Conservation (phyloP, 2,113 vertebrate genomes). For the Ascaphus truei region DNA sequence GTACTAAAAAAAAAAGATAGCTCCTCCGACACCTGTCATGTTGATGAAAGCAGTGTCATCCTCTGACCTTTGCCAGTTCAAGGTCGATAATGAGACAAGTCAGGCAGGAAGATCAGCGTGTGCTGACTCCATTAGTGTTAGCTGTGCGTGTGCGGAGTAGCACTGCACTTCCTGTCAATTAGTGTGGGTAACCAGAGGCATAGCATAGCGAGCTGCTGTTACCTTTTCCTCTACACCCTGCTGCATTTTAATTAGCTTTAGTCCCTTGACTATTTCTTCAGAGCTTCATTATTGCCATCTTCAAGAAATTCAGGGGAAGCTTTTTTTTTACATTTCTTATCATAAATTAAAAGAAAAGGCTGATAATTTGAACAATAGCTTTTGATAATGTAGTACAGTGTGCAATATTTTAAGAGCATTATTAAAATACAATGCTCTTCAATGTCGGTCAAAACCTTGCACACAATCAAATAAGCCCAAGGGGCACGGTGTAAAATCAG, state of each 20-base stretch:
- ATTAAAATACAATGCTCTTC: constrained; percentile 1
- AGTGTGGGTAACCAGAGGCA: constrained; percentile 62
- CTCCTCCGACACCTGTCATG: constrained; percentile 69
- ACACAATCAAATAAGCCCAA: constrained; percentile 23
- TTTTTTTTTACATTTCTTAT: constrained; percentile 50
- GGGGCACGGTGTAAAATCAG: constrained; percentile 28
- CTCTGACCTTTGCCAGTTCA: constrained; percentile 74
- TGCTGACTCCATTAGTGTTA: constrained; percentile 63
- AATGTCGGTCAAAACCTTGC: background rate
- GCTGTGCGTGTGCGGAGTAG: constrained; percentile 52
- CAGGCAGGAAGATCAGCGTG: constrained; percentile 64
- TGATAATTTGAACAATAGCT: constrained; percentile 45
- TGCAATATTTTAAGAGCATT: constrained; percentile 42
- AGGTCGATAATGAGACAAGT: constrained; percentile 78
- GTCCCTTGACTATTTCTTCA: constrained; percentile 65
- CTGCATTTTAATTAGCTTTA: constrained; percentile 81
- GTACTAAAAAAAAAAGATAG: constrained; percentile 63
- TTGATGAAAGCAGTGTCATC: constrained; percentile 64
- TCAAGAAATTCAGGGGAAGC: constrained; percentile 55
- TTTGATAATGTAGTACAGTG: constrained; percentile 35
- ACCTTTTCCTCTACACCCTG: constrained; percentile 62
- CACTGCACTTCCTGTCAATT: constrained; percentile 75
- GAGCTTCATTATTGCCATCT: constrained; percentile 64
- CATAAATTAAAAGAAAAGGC: constrained; percentile 59
- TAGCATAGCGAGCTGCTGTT: constrained; percentile 54